These are phyloP conservation scores for Watsonalla binaria DNA, from an alignment of 2,888 invertebrate species.

Conservation along the genomic window DNA sequence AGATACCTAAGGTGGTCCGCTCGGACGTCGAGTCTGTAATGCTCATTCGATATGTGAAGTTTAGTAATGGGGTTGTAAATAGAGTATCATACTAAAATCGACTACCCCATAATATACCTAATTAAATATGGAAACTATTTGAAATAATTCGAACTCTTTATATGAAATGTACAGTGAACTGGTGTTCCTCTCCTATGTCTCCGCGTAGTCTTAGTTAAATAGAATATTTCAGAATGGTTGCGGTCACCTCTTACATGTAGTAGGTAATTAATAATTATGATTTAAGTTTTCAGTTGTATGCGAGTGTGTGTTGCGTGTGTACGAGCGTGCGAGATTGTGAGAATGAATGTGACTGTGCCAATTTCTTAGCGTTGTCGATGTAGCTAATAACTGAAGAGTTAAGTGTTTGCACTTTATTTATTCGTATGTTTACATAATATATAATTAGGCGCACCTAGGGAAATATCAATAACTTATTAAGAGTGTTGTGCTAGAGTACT, in stretches of 20 bases:
- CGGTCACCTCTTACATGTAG: constrained; percentile 49
- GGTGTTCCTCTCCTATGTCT: constrained; percentile 76
- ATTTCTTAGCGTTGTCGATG: constrained; percentile 71
- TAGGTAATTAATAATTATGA: constrained; percentile 57
- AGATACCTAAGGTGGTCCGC: constrained; percentile 51
- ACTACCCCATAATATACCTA: constrained; percentile 53
- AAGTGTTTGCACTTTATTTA: constrained; percentile 81
- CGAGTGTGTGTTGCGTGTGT: constrained; percentile 16
- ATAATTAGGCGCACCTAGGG: constrained; percentile 78
- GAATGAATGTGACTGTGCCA: constrained; percentile 75
- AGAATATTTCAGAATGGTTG: constrained; percentile 56
- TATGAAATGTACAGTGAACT: constrained; percentile 71
- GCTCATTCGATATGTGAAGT: constrained; percentile 65
- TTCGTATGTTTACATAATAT: constrained; percentile 72
- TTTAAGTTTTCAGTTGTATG: constrained; percentile 36
- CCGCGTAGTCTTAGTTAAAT: constrained; percentile 67
- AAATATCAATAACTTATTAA: constrained; percentile 79
- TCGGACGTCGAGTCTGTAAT: constrained; percentile 65
- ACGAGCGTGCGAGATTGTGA: constrained; percentile 12
- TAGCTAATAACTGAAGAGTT: constrained; percentile 75
- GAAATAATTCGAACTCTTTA: constrained; percentile 47
- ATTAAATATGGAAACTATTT: constrained; percentile 56
- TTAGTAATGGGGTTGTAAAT: constrained; percentile 62
- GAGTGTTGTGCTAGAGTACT: constrained; percentile 78
- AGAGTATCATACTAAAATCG: constrained; percentile 48